Conservation (phyloP, 2,797 vertebrate genomes). For the Geotrypetes seraphini region DNA sequence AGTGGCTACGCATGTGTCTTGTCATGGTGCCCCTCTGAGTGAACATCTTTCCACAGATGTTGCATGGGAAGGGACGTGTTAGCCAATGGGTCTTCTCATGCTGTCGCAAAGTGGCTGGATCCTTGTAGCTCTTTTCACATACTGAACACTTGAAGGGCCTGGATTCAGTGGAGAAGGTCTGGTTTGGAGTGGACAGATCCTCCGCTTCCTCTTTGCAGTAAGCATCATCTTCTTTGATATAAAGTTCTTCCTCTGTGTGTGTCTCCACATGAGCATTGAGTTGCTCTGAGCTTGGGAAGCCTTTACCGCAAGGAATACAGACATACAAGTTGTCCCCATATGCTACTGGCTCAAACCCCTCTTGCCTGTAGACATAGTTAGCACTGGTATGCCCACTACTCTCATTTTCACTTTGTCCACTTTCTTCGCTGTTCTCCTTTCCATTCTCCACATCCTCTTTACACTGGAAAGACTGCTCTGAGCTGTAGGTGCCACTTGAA, state of each 20-base stretch:
- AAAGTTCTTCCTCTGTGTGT: conserved; percentile 89
- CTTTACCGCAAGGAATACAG: conserved; percentile 95
- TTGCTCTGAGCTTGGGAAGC: conserved; percentile 94
- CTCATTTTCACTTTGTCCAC: conserved; percentile 77
- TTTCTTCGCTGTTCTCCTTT: conserved; percentile 82
- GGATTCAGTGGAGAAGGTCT: conserved; percentile 58
- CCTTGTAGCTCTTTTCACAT: conserved; percentile 96
- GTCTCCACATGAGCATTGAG: conserved; percentile 92
- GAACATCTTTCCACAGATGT: conserved; percentile 98
- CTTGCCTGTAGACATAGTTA: conserved; percentile 86
- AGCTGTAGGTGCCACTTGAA: conserved; percentile 45
- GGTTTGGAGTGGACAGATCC: conserved; percentile 74
- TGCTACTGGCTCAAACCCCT: conserved; percentile 82
- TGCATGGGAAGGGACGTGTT: conserved; percentile 92
- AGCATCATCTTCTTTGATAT: conserved; percentile 80
- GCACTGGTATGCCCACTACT: conserved; percentile 59
- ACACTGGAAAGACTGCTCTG: conserved; percentile 66
- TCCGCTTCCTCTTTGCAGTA: conserved; percentile 74
- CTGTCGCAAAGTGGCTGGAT: conserved; percentile 88
- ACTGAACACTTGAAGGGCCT: conserved; percentile 89
- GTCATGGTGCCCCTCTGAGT: conserved; percentile 98
- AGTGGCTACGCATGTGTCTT: conserved; percentile 96
- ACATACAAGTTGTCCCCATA: conserved; percentile 96
- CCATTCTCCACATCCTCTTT: conserved; percentile 84
- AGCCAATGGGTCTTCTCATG: conserved; percentile 98